A percentile compares a stretch with the other conserved stretches of the same genome.
phyloP scores from a whole-genome alignment of 2,113 vertebrate species.

The Mobula birostris region DNA sequence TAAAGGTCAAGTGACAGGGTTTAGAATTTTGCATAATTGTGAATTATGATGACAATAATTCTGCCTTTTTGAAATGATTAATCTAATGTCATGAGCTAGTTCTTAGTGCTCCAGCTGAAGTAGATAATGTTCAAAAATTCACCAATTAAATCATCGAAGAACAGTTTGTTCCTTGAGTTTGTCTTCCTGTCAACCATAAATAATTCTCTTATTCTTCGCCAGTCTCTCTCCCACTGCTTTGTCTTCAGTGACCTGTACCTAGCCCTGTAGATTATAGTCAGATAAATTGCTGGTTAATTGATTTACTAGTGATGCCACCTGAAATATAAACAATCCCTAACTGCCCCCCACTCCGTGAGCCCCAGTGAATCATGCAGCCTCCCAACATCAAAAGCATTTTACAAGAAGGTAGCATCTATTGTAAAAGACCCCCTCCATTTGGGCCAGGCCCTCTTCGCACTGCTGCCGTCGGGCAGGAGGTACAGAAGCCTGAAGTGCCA shows the following conservation, averaged over 20 bases:
- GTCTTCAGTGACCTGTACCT: not conserved
- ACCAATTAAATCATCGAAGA: conserved; percentile 25
- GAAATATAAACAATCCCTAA: not conserved
- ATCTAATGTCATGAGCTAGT: conserved; percentile 32
- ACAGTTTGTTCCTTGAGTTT: conserved; percentile 17
- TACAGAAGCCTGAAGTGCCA: no score
- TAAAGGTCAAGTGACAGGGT: conserved; percentile 34
- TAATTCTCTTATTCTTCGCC: not conserved
- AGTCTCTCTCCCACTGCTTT: not conserved
- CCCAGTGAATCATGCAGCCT: no score
- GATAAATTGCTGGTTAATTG: not conserved
- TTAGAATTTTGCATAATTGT: conserved; percentile 34
- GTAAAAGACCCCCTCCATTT: no score
- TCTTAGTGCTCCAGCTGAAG: not conserved
- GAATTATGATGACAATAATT: conserved; percentile 31
- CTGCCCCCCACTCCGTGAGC: no score
- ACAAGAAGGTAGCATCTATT: no score
- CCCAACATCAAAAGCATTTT: no score
- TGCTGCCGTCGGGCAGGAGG: no score
- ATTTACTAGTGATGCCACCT: not conserved
- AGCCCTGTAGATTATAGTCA: not conserved
- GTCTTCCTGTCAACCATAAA: not conserved
- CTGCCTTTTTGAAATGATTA: conserved; percentile 30
- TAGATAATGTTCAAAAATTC: conserved; percentile 35
- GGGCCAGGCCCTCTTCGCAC: no score